A percentile compares a stretch with the other conserved stretches of the same genome.
These are phyloP conservation scores for Nemotelus pantherinus DNA, from an alignment of 2,888 invertebrate species.

Conservation along the genomic window DNA sequence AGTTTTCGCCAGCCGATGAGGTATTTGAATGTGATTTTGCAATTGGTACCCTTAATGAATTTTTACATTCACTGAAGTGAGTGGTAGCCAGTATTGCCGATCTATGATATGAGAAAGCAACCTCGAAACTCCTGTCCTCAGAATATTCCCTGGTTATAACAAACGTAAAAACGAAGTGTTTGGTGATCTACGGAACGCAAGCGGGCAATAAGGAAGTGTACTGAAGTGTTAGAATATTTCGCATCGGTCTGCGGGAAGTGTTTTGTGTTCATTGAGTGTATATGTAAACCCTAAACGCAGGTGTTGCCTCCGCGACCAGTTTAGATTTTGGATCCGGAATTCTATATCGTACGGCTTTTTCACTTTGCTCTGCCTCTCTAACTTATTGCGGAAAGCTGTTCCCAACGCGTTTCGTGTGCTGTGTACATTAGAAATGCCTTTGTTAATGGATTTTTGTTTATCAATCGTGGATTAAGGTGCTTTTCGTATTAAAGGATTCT, in stretches of 20 bases:
- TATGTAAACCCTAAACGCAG: conserved; percentile 7
- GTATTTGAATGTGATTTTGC: background rate
- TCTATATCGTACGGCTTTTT: conserved; percentile 8
- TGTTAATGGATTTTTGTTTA: conserved; percentile 56
- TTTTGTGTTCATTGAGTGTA: conserved; percentile 17
- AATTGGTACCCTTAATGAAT: background rate
- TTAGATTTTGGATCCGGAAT: conserved; percentile 2
- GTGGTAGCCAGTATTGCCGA: too few relatives aligned
- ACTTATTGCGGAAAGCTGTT: conserved; percentile 4
- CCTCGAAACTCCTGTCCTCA: background rate
- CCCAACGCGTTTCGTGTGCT: conserved; percentile 9
- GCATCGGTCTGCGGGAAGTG: conserved; percentile 1
- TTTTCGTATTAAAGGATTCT: conserved; percentile 54
- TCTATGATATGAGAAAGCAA: background rate
- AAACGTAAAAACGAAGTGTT: background rate
- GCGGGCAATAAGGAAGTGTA: background rate
- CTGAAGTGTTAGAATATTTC: conserved; percentile 5
- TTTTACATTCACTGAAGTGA: too few relatives aligned
- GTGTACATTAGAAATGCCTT: conserved; percentile 31
- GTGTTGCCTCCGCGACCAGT: conserved; percentile 13
- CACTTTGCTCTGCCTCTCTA: conserved; percentile 2
- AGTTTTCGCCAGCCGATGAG: background rate
- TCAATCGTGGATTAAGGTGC: conserved; percentile 54
- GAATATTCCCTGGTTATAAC: background rate
- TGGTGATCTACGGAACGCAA: background rate